Base-by-base conservation (phyloP, 1,140 invertebrate genomes). In the Drosophila prosaltans region DNA sequence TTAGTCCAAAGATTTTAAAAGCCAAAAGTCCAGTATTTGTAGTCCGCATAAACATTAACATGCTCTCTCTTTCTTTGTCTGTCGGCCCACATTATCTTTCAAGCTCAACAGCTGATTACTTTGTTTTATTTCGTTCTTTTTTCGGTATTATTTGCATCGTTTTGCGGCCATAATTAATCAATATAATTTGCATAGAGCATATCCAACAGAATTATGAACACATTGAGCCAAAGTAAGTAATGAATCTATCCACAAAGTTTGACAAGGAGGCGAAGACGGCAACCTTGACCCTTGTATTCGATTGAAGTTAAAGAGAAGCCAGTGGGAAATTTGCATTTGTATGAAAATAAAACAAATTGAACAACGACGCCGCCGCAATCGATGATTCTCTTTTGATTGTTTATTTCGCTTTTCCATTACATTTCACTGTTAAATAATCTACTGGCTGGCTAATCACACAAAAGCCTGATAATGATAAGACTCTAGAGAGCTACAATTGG, bases 261-360 rank as follows among this genome's bases (percentile, higher is more conserved):
- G 61, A 48, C 61, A 69, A 69, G 71, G 64, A 40, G 54, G 60
- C 55, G 43, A 66, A 26, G 28, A 30, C 41, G 55, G 24, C 48
- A 48, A 84, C 83, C 83, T 88, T 86, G 83, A 77, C 81, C 83
- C 78, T 86, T 72, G 60, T 48, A 59, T 61, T 51, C 57, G 74
- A 71, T 61, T 63, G 43, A 64, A 40, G 4, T 69, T 75, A 30
- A 5, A 9, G 30, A 26, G 57, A 48, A 30, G 36, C 51, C 40
- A 54, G 45, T 21, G n/a, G 9, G 0, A 36, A 30, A 36, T 57
- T 39, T 28, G 39, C 28, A 62, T 26, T 40, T 48, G 10, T 54
- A 30, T 40, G 51, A 11, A 59, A 65, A 65, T 54, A 40, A 5
- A 48, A 45, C 54, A 21, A 48, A 32, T 58, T 58, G 60, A 4